Evolutionary conservation across 1,140 invertebrate genomes (phyloP).

Genomic region (Oreohelix idahoensis): DNA sequence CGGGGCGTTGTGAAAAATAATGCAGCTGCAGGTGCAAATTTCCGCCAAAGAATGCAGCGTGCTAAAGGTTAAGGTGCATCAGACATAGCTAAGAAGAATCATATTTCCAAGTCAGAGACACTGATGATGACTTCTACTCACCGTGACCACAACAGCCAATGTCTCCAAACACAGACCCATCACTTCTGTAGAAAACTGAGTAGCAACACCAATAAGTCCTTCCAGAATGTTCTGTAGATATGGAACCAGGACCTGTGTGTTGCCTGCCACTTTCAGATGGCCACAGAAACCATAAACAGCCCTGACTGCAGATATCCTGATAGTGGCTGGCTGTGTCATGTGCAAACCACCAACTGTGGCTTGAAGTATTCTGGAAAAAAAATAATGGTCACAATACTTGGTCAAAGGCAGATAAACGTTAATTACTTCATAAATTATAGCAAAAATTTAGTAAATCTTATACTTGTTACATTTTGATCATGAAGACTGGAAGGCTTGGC

Average conservation of each 20-base stretch:
- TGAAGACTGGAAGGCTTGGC: too few species aligned
- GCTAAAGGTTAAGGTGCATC: too few species aligned
- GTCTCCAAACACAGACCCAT: conserved; percentile 81
- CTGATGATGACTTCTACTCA: conserved; percentile 71
- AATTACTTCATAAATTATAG: too few species aligned
- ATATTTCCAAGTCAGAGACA: too few species aligned
- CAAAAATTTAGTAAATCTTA: too few species aligned
- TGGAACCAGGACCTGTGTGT: conserved; percentile 72
- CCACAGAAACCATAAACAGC: conserved; percentile 76
- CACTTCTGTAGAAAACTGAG: conserved; percentile 78
- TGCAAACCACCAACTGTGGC: conserved; percentile 79
- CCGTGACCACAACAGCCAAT: conserved; percentile 79
- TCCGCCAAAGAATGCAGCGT: too few species aligned
- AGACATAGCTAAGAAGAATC: too few species aligned
- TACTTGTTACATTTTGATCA: too few species aligned
- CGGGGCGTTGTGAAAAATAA: too few species aligned
- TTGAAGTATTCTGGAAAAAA: conserved; percentile 76
- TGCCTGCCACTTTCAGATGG: conserved; percentile 74
- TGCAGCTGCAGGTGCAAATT: too few species aligned
- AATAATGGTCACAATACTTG: background rate
- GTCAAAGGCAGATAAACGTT: too few species aligned
- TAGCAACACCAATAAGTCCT: conserved; percentile 75
- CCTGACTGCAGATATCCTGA: conserved; percentile 74
- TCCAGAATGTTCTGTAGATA: conserved; percentile 76
- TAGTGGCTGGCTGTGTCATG: conserved; percentile 75